These are phyloP conservation scores for Zosterops pallidus DNA, from an alignment of 2,113 vertebrate species.

Conservation along the genomic window DNA sequence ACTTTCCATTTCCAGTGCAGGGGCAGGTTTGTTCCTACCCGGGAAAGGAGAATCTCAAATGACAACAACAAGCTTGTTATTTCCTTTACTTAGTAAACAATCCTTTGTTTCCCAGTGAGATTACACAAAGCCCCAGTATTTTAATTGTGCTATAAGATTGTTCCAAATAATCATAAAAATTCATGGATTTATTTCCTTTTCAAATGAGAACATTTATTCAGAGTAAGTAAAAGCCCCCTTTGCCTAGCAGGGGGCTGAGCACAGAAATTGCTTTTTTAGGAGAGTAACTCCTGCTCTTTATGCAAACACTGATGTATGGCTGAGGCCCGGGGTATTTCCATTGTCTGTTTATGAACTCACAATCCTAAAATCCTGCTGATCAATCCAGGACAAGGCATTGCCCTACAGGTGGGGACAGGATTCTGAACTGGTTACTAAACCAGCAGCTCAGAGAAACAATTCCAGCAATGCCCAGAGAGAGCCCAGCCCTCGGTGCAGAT, in stretches of 20 bases:
- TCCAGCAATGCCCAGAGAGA: not conserved
- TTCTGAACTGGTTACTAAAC: not conserved
- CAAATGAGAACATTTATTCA: not conserved
- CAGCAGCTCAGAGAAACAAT: not conserved
- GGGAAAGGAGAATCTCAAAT: not conserved
- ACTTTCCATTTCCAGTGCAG: not conserved
- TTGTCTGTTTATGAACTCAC: not conserved
- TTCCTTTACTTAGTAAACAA: not conserved
- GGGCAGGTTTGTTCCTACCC: not conserved
- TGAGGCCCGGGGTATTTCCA: not conserved
- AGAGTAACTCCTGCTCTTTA: not conserved
- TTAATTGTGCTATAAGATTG: not conserved
- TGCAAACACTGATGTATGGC: not conserved
- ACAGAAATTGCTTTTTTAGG: not conserved
- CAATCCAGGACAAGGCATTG: fast-evolving
- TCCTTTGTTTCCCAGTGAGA: not conserved
- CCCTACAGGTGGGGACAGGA: fast-evolving
- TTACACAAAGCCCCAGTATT: not conserved
- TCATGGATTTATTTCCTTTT: not conserved
- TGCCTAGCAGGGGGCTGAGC: not conserved
- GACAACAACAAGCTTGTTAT: not conserved
- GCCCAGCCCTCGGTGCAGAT: not conserved
- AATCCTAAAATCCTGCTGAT: not conserved
- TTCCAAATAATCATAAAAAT: not conserved
- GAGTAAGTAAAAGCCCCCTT: not conserved